These are phyloP conservation scores for Drosophila dunni DNA, from an alignment of 1,140 invertebrate genomes.

Conservation along the genomic window DNA sequence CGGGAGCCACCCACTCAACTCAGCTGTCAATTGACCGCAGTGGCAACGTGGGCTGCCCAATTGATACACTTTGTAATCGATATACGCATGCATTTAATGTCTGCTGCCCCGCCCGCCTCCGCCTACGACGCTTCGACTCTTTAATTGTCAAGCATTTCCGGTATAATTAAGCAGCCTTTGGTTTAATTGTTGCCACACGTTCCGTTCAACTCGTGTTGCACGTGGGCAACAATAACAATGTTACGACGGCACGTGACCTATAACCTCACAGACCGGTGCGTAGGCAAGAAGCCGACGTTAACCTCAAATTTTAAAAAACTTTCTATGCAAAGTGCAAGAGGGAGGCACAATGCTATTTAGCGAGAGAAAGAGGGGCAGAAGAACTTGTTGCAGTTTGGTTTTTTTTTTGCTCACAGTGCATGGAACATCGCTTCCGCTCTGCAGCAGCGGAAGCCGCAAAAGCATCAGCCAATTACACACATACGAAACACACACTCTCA, in stretches of 20 bases:
- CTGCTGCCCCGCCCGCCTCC: not conserved
- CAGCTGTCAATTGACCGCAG: conserved; percentile 40
- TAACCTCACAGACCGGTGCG: conserved; percentile 44
- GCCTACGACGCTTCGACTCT: not conserved
- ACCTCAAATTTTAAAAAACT: conserved; percentile 21
- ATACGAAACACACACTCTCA: conserved; percentile 17
- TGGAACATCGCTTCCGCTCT: conserved; percentile 71
- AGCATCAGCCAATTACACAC: conserved; percentile 40
- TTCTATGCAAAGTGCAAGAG: conserved; percentile 8
- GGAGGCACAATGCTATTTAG: conserved; percentile 4
- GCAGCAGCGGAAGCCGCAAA: conserved; percentile 73
- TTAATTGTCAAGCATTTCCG: conserved; percentile 54
- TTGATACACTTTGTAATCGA: conserved; percentile 66
- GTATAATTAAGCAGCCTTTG: conserved; percentile 55
- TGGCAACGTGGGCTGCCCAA: conserved; percentile 40
- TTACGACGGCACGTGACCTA: conserved; percentile 54
- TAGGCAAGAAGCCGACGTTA: conserved; percentile 33
- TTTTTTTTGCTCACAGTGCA: conserved; percentile 35
- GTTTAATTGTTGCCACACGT: conserved; percentile 65
- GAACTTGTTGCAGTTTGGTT: conserved; percentile 27
- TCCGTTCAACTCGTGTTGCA: conserved; percentile 22
- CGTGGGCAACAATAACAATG: conserved; percentile 51
- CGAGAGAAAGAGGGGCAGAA: not conserved
- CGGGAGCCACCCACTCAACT: conserved; percentile 36
- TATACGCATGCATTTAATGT: conserved; percentile 1